These are phyloP conservation scores for Palythoa caribaeorum DNA, from an alignment of 92 coral and sea anemone species.

Conservation along the genomic window DNA sequence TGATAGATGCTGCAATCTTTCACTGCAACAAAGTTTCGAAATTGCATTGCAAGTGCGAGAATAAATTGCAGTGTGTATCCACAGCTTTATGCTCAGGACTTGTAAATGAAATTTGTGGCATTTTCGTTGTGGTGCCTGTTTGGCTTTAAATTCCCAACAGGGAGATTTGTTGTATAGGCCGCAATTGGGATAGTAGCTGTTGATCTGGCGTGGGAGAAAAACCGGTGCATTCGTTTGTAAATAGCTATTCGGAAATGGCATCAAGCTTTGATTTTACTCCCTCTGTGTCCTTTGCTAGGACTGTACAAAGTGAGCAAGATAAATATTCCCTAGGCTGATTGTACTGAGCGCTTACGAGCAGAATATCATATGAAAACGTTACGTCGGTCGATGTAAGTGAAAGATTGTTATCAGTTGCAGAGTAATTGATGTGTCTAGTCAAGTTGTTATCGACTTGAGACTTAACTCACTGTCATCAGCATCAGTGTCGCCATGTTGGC, in stretches of 20 bases:
- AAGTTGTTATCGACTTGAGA: constrained; percentile 22
- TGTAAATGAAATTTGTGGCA: too few relatives aligned
- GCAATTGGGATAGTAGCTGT: too few relatives aligned
- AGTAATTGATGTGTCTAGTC: background rate
- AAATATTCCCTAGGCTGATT: constrained; percentile 10
- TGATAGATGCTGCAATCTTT: too few relatives aligned
- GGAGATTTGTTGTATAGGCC: too few relatives aligned
- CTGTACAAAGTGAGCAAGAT: constrained; percentile 15
- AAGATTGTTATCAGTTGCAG: background rate
- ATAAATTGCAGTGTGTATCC: too few relatives aligned
- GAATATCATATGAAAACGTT: constrained; percentile 1
- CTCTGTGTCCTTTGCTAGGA: constrained; percentile 25
- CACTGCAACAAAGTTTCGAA: too few relatives aligned
- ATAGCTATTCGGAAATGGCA: constrained; percentile 5
- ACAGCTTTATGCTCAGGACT: too few relatives aligned
- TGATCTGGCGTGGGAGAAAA: too few relatives aligned
- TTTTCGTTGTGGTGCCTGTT: too few relatives aligned
- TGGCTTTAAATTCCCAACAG: too few relatives aligned
- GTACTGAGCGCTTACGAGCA: background rate
- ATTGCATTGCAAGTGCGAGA: too few relatives aligned
- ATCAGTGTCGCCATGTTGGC: constrained; percentile 29
- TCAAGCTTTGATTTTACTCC: constrained; percentile 37
- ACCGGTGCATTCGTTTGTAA: background rate
- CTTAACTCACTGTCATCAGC: background rate
- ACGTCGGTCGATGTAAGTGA: background rate